phyloP scores from a whole-genome alignment of 2,888 invertebrate genomes.

The Abrostola triplasia region DNA sequence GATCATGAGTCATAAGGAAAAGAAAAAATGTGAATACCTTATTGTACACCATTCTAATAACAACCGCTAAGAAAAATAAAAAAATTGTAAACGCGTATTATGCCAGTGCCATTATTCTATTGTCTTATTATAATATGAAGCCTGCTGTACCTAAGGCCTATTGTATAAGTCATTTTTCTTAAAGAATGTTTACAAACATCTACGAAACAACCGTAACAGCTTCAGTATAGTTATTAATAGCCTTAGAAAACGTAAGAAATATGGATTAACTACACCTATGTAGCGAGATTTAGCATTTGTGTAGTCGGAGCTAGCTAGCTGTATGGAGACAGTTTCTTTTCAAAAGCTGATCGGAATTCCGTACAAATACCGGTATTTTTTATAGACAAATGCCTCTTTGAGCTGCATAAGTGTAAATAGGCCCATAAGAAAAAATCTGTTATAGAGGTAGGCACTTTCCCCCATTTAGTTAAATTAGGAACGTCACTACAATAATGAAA shows the following conservation, averaged over 20 bases:
- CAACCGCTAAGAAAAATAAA: not conserved
- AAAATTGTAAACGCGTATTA: not conserved
- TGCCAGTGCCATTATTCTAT: not conserved
- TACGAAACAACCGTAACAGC: not conserved
- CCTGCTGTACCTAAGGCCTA: not conserved
- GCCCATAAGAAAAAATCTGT: no score
- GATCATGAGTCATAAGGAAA: no score
- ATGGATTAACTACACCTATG: no score
- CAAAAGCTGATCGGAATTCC: no score
- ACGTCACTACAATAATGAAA: no score
- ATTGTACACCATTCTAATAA: not conserved
- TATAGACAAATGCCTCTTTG: no score
- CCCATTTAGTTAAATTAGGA: not conserved
- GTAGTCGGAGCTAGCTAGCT: no score
- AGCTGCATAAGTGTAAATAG: no score
- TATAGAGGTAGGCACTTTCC: not conserved
- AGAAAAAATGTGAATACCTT: not conserved
- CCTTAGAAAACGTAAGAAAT: no score
- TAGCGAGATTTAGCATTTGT: no score
- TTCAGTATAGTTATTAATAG: not conserved
- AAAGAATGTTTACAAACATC: not conserved
- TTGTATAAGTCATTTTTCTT: not conserved
- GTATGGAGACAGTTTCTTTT: no score
- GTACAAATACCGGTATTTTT: no score
- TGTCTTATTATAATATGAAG: not conserved